Evolutionary conservation across 2,113 vertebrate genomes (phyloP).

Genomic region (Piprites chloris): DNA sequence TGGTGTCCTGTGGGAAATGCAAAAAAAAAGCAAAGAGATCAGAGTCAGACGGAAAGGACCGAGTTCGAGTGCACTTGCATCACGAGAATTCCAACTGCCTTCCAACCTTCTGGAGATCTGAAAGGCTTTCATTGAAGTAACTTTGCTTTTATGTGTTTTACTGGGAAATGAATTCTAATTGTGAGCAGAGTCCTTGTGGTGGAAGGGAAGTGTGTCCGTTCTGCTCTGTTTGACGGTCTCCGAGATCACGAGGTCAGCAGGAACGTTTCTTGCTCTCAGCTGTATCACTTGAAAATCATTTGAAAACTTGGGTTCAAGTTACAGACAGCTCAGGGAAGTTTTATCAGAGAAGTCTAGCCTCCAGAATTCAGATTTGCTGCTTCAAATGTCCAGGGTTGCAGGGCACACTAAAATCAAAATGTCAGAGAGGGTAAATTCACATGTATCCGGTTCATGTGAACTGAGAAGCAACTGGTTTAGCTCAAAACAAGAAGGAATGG

Average conservation of each 20-base stretch:
- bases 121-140: constrained; percentile 16
- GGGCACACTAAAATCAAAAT: not conserved
- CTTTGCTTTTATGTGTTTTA: constrained; percentile 18
- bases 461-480: not conserved
- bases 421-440: not conserved
- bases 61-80: constrained; percentile 33
- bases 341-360: not conserved
- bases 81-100: constrained; percentile 25
- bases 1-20: constrained; percentile 27
- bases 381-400: not conserved
- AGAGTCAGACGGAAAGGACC: not conserved
- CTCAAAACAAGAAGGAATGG: not conserved
- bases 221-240: not conserved
- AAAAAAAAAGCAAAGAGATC: constrained; percentile 44
- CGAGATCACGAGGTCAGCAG: not conserved
- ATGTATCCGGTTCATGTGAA: not conserved
- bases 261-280: not conserved
- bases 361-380: not conserved
- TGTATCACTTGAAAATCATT: not conserved
- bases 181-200: not conserved
- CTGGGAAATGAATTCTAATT: not conserved
- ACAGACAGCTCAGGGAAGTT: not conserved
- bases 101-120: constrained; percentile 15
- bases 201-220: not conserved
- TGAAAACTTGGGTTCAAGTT: not conserved